Percentiles rank a stretch among this genome's conserved stretches.
Conservation (phyloP, 2,888 invertebrate species). For the Malthinus flaveolus region DNA sequence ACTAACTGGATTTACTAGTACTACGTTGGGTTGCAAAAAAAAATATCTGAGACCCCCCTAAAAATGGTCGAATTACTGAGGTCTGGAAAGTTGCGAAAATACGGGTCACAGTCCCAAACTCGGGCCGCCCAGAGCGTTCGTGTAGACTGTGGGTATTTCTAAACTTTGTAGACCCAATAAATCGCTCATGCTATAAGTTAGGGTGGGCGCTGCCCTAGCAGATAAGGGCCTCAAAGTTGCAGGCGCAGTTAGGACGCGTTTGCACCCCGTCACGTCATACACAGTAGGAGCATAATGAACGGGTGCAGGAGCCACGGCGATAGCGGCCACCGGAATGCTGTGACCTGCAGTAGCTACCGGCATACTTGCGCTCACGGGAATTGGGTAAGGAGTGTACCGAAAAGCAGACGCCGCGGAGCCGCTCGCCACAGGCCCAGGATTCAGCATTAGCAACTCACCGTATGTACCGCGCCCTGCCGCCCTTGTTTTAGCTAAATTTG, state of each 20-base stretch:
- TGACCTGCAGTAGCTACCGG: slow-evolving; percentile 42
- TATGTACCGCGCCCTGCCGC: slow-evolving; percentile 94
- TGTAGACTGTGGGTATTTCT: slow-evolving; percentile 71
- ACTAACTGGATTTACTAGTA: no score
- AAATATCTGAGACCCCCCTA: no score
- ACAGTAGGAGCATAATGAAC: slow-evolving; percentile 53
- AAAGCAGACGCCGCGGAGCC: slow-evolving; percentile 56
- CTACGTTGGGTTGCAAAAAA: no score
- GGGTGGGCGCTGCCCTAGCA: slow-evolving; percentile 60
- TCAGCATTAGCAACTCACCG: slow-evolving; percentile 94
- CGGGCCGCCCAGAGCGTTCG: slow-evolving; percentile 65
- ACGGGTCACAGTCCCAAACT: slow-evolving; percentile 72
- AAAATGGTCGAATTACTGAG: slow-evolving; percentile 10
- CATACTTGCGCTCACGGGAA: slow-evolving; percentile 57
- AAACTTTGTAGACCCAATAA: slow-evolving; percentile 71
- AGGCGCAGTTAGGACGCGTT: slow-evolving; percentile 63
- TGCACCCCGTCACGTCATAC: slow-evolving; percentile 59
- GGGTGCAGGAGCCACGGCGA: slow-evolving; percentile 50
- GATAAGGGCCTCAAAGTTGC: slow-evolving; percentile 56
- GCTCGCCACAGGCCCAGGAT: slow-evolving; percentile 60
- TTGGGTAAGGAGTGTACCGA: slow-evolving; percentile 66
- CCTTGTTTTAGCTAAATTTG: slow-evolving; percentile 92
- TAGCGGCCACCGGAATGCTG: slow-evolving; percentile 47
- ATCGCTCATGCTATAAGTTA: slow-evolving; percentile 71
- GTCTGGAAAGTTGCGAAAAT: slow-evolving; percentile 38